Evolutionary conservation across 2,113 vertebrate genomes (phyloP).

Genomic region (Corythoichthys haematopterus): DNA sequence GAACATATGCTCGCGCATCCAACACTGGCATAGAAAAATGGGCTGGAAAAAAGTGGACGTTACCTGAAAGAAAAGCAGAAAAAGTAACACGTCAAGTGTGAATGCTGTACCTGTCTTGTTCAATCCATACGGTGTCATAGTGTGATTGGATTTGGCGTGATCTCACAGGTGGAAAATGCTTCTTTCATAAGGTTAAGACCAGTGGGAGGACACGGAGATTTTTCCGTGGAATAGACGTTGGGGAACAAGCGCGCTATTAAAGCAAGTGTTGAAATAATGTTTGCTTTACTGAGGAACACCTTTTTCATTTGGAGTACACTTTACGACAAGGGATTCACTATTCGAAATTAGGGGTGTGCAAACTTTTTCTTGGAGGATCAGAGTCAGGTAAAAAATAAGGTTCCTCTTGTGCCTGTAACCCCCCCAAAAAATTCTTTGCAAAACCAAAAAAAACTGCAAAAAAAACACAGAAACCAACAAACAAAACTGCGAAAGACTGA

Average conservation of each 20-base stretch:
- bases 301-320: neutral
- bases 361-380: too few species aligned
- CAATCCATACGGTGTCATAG: too few species aligned
- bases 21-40: conserved; percentile 28
- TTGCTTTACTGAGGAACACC: neutral
- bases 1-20: conserved; percentile 53
- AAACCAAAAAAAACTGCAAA: too few species aligned
- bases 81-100: too few species aligned
- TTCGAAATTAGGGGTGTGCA: neutral
- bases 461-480: too few species aligned
- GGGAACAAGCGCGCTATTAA: conserved; percentile 17
- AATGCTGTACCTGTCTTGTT: too few species aligned
- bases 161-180: conserved; percentile 10
- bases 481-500: too few species aligned
- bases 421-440: too few species aligned
- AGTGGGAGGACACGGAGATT: conserved; percentile 6
- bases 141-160: conserved; percentile 1
- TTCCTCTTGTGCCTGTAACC: too few species aligned
- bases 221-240: neutral
- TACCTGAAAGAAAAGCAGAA: too few species aligned
- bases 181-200: conserved; percentile 4
- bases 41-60: too few species aligned
- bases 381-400: too few species aligned
- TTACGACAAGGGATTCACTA: neutral
- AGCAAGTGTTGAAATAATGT: conserved; percentile 3